Evolutionary conservation across 2,888 invertebrate species (phyloP), one percentile per base, ranked within the genome.

Genomic region (Marasmarcha lunaedactyla): DNA sequence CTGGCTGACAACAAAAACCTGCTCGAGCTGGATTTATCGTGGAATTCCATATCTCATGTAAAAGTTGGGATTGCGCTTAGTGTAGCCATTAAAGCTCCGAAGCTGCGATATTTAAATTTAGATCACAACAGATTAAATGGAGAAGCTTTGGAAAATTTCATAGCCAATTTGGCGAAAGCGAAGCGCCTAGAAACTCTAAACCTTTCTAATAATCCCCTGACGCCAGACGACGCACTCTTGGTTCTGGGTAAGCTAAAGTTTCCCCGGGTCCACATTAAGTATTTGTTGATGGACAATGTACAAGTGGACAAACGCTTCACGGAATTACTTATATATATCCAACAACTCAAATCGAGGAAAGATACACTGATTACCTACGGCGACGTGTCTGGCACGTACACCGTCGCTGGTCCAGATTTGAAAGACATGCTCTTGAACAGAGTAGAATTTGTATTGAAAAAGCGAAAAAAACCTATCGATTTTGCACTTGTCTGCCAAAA

Each of bases 131-230:
- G 47, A 40, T 47, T 78, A 2, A 43, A 45, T 14, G 59, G 52
- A 2, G 63, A 60, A 27, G 62, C 57, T 27, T 52, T 71, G 15
- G 37, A 13, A 1, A 52, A 40, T 20, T 46, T 73, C 1, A 38
- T 49, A n/a, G 37, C 12, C 15, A 43, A 35, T 39, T 40, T 77
- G 26, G 27, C 13, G 0, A 58, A 49, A 36, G 56, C 73, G 1
- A 59, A 61, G 37, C 66, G 61, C 30, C 37, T 77, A 13, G 39
- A 47, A 0, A 61, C 56, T 1, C 50, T 77, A 1, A 51, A 72
- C 56, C 46, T 76, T 38, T 73, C 76, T 6, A 59, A 47, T 33
- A 76, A 76, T 41, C 73, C 73, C 1, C 37, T 76, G 48, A 50
- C 56, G 1, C 53, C 61, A 7, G 43, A 27, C 1, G 72, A 74